Conservation (phyloP, 2,113 vertebrate genomes). For the Paradisaea rubra region DNA sequence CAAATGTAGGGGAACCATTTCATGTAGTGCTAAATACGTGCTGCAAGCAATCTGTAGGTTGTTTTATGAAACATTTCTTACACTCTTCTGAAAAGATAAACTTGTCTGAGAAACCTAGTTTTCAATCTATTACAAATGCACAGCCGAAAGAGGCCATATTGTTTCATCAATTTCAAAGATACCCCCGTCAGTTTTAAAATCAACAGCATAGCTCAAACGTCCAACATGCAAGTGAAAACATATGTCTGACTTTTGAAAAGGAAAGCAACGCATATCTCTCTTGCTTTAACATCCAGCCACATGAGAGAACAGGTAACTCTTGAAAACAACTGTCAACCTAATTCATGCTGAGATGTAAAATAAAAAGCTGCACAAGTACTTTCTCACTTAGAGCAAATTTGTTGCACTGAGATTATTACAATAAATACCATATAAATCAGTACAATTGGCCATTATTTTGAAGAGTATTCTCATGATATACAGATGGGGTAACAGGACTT, state of each 20-base stretch:
- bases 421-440: constrained; percentile 1
- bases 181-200: background rate
- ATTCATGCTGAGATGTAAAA: background rate
- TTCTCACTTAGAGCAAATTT: background rate
- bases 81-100: background rate
- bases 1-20: background rate
- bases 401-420: background rate
- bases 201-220: background rate
- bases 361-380: background rate
- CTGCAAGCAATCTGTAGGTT: background rate
- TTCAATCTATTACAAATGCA: background rate
- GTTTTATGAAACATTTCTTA: background rate
- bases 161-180: background rate
- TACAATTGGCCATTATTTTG: constrained; percentile 32
- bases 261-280: background rate
- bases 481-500: background rate
- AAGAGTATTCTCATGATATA: constrained; percentile 4
- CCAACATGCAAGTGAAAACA: background rate
- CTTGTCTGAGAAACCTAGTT: background rate
- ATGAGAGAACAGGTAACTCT: background rate
- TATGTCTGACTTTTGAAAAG: background rate
- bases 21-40: background rate
- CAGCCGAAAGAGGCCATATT: background rate
- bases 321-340: constrained; percentile 14
- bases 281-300: background rate